A percentile compares a stretch with the other conserved stretches of the same genome.
Conservation (phyloP, 2,113 vertebrate genomes). For the Dasyornis broadbenti region DNA sequence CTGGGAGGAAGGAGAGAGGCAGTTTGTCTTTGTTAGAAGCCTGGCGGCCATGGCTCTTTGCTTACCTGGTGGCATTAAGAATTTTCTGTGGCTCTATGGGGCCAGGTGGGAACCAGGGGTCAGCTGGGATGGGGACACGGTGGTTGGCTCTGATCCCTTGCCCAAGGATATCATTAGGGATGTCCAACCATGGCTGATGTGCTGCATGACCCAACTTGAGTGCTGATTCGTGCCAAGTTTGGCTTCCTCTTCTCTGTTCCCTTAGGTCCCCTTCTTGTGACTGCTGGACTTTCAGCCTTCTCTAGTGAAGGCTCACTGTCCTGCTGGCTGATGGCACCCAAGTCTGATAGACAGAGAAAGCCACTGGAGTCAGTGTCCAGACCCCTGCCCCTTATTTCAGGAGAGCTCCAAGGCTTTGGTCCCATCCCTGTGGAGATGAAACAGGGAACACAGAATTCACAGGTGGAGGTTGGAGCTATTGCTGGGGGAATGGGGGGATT, state of each 20-base stretch:
- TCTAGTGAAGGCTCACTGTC: fast-evolving
- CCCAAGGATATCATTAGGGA: fast-evolving
- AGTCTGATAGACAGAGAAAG: not conserved
- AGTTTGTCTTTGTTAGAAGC: constrained; percentile 42
- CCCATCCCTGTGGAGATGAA: not conserved
- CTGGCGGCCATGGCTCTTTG: not conserved
- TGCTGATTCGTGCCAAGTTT: not conserved
- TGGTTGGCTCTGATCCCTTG: not conserved
- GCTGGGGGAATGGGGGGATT: fast-evolving
- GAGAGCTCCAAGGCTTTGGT: not conserved
- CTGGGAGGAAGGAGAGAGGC: constrained; percentile 37
- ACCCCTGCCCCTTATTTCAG: not conserved
- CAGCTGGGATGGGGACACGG: not conserved
- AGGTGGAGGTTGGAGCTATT: not conserved
- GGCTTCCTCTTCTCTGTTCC: not conserved
- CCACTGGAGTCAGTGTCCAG: fast-evolving
- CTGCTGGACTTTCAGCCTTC: not conserved
- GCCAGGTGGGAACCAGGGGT: not conserved
- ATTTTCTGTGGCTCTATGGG: not conserved
- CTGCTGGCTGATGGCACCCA: not conserved
- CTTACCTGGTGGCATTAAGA: constrained; percentile 9
- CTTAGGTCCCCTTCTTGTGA: not conserved
- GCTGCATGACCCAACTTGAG: not conserved
- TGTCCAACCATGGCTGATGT: fast-evolving
- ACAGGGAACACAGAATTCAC: not conserved